These are phyloP conservation scores for Poecilia latipinna DNA, from an alignment of 2,113 vertebrate genomes.

Conservation along the genomic window DNA sequence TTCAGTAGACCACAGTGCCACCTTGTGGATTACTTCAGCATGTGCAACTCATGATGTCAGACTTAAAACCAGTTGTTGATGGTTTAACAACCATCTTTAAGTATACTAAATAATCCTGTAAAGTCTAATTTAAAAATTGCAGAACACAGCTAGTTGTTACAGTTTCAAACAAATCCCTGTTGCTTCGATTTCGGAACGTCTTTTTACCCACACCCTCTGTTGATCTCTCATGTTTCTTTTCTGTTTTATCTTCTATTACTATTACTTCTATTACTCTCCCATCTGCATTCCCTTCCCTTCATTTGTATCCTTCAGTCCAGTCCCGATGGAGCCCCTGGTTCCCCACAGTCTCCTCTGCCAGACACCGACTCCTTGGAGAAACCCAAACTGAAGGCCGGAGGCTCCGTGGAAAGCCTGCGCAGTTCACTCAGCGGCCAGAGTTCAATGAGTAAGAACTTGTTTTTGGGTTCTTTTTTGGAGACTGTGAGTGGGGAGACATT, in stretches of 20 bases:
- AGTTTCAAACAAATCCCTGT: background rate
- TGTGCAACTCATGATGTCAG: background rate
- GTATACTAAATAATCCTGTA: background rate
- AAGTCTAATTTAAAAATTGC: too few relatives aligned
- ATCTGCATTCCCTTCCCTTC: slow-evolving; percentile 11
- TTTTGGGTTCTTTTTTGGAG: background rate
- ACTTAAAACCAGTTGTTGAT: background rate
- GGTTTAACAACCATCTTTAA: background rate
- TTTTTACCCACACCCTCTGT: background rate
- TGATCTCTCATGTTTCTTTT: background rate
- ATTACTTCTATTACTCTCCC: slow-evolving; percentile 1
- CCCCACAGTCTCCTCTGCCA: slow-evolving; percentile 84
- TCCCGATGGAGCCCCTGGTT: slow-evolving; percentile 85
- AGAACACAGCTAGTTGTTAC: too few relatives aligned
- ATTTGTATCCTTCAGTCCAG: slow-evolving; percentile 80
- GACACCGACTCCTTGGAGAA: slow-evolving; percentile 89
- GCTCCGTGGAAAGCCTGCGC: slow-evolving; percentile 95
- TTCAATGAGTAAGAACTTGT: slow-evolving; percentile 91
- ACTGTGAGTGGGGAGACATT: background rate
- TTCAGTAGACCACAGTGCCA: slow-evolving; percentile 58
- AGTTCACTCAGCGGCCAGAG: slow-evolving; percentile 98
- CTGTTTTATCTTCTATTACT: background rate
- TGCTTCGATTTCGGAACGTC: background rate
- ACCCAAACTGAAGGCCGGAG: slow-evolving; percentile 95
- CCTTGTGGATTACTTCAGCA: slow-evolving; percentile 54